Base-by-base conservation (phyloP, 2,113 vertebrate genomes). In the Alces alces region DNA sequence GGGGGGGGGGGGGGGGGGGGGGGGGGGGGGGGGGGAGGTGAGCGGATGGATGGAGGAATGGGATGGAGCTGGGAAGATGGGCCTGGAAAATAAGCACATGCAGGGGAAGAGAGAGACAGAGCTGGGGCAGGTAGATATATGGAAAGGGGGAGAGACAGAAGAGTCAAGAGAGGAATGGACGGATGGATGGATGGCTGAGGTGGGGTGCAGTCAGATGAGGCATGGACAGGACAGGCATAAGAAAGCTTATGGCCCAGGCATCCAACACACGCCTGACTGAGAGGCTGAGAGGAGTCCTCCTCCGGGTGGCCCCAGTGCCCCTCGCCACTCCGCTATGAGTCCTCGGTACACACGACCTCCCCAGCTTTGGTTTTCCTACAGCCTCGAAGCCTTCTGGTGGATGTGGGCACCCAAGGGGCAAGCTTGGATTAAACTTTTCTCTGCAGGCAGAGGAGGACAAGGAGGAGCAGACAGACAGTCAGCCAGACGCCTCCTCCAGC, bases 391-490 rank as follows among this genome's bases (percentile, higher is more conserved):
- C 78, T 80, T 4, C 15, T 23, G 52, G 39, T 23, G 23, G 5
- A 0, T 4, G 7, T 54, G 19, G 78, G n/a, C 58, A 4, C 15
- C 23, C 6, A 21, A 17, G 28, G n/a, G 39, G 50, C 36, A 0
- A 9, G 80, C 52, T 64, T 96, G 11, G 12, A 61, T 14, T 10
- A 28, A 89, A 25, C 58, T 36, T 86, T 76, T 97, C 47, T 93
- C 70, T 84, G 90, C 96, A 99, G 99, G 98, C 97, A 84, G 98
- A 99, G 50, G 99, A 99, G 79, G 99, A 99, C 92, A 97, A 96
- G 33, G 97, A 98, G 6, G 97, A 98, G 17, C 98, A 97, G 60
- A 80, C 87, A 2, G 99, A 99, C 83, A 98, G 97, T 66, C 98
- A 98, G 86, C 97, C 98, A 0, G 99, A 99, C 21, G 97, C 98